phyloP scores from a whole-genome alignment of 2,797 vertebrate species.

The Pangasius larnaudii region DNA sequence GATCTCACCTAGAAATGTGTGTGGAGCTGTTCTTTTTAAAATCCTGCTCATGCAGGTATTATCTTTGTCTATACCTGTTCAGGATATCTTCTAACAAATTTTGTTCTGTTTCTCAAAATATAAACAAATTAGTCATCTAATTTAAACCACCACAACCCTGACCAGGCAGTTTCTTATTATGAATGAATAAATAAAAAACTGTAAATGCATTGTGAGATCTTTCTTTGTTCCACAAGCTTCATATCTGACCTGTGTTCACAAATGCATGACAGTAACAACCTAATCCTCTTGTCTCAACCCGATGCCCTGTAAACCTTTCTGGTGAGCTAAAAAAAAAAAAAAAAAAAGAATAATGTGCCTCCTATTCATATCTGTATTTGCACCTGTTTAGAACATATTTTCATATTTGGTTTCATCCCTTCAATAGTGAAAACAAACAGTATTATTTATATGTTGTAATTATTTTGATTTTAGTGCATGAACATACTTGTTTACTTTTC shows the following conservation, averaged over 20 bases:
- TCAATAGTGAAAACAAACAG: not conserved
- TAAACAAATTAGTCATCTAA: not conserved
- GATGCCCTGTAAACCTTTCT: not conserved
- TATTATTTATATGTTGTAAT: not conserved
- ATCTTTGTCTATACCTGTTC: not conserved
- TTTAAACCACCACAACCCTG: not conserved
- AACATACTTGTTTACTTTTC: not conserved
- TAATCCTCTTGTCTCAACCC: not conserved
- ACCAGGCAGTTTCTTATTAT: not conserved
- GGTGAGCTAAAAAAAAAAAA: not conserved
- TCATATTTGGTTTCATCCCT: not conserved
- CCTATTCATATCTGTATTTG: not conserved
- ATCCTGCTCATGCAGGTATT: not conserved
- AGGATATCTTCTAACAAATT: not conserved
- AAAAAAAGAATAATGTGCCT: not conserved
- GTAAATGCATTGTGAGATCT: not conserved
- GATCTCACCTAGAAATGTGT: not conserved
- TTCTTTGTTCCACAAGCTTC: not conserved
- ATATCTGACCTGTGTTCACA: not conserved
- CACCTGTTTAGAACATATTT: not conserved
- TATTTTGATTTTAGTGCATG: not conserved
- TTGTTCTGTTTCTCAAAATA: not conserved
- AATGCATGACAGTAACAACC: not conserved
- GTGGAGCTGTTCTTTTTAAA: not conserved
- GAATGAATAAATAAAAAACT: not conserved